Evolutionary conservation across 2,888 invertebrate species (phyloP).

Genomic region (Eupithecia centaureata): DNA sequence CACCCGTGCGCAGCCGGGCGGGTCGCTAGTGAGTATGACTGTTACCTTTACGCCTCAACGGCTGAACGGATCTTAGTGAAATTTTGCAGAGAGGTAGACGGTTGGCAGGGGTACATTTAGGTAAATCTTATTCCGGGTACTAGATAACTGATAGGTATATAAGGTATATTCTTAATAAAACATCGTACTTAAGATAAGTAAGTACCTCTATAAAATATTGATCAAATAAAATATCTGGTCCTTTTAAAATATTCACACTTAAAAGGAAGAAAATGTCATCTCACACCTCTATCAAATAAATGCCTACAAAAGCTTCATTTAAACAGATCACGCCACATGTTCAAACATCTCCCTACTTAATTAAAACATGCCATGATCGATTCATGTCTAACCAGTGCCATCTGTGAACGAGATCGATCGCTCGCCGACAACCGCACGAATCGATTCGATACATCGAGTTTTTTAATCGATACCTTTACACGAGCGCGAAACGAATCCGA

Average conservation of each 20-base stretch:
- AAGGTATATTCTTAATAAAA: too few species aligned
- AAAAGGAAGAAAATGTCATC: slow-evolving; percentile 8
- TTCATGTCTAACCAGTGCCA: slow-evolving; percentile 62
- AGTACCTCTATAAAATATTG: too few species aligned
- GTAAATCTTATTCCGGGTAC: too few species aligned
- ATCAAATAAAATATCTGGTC: too few species aligned
- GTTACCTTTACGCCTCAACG: too few species aligned
- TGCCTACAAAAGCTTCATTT: slow-evolving; percentile 54
- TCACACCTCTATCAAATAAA: slow-evolving; percentile 54
- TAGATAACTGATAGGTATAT: too few species aligned
- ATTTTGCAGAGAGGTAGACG: too few species aligned
- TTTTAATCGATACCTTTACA: slow-evolving; percentile 55
- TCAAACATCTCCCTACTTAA: slow-evolving; percentile 57
- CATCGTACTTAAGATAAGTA: too few species aligned
- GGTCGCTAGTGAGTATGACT: too few species aligned
- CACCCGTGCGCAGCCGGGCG: too few species aligned
- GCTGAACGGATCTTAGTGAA: too few species aligned
- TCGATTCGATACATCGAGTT: slow-evolving; percentile 74
- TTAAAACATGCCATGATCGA: slow-evolving; percentile 58
- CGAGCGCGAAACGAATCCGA: slow-evolving; percentile 65
- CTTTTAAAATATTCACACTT: neutral
- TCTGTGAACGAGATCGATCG: slow-evolving; percentile 68
- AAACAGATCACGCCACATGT: slow-evolving; percentile 56
- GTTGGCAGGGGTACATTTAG: too few species aligned
- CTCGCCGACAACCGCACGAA: slow-evolving; percentile 67